Percentiles rank a stretch among this genome's conserved stretches.
Evolutionary conservation across 2,888 invertebrate species (phyloP).

Genomic region (Platycnemis pennipes): DNA sequence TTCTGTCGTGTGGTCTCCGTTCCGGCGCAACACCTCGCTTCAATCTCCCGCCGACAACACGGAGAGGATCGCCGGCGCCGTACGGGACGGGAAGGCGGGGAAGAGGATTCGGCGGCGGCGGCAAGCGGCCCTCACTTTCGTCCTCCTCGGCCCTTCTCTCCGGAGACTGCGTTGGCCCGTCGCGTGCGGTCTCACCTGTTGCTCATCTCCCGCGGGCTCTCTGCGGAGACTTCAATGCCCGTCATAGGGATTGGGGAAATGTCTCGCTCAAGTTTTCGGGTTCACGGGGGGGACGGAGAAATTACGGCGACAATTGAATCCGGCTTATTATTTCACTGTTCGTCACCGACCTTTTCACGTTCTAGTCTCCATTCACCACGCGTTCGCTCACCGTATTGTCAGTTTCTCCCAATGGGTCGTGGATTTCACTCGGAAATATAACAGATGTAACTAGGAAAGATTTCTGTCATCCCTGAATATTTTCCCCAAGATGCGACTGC

Average conservation of each 20-base stretch:
- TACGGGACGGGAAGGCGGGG: not conserved
- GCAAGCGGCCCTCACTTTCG: not conserved
- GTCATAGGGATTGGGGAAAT: not conserved
- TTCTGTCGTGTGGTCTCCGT: not conserved
- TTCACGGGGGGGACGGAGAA: not conserved
- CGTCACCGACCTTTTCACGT: not conserved
- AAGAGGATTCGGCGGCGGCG: not conserved
- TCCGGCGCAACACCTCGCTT: not conserved
- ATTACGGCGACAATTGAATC: not conserved
- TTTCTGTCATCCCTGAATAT: not conserved
- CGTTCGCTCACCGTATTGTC: not conserved
- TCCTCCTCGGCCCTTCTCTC: not conserved
- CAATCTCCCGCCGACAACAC: not conserved
- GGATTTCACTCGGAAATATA: too few species aligned
- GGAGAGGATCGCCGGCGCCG: not conserved
- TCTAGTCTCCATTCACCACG: not conserved
- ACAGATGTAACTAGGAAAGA: not conserved
- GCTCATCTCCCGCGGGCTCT: not conserved
- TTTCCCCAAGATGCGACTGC: too few species aligned
- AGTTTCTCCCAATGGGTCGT: not conserved
- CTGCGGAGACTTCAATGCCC: not conserved
- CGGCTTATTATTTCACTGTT: not conserved
- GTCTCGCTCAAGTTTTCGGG: not conserved
- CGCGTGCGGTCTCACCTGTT: slow-evolving; percentile 4
- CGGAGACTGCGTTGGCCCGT: not conserved